Evolutionary conservation across 2,113 vertebrate genomes (phyloP).

Genomic region (Pithys albifrons): DNA sequence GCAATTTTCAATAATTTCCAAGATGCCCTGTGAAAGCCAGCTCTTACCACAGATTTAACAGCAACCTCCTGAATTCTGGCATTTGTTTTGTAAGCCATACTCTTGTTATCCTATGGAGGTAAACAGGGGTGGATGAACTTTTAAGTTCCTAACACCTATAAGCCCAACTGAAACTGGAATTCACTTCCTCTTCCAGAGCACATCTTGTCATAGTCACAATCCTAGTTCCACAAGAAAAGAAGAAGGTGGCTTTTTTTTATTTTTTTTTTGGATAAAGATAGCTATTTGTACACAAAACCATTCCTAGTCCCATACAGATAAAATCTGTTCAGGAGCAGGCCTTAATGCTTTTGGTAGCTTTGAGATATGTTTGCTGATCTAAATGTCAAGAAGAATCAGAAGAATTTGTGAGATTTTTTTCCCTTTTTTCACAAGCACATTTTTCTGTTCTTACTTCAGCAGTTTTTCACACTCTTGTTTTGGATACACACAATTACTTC

Average conservation of each 20-base stretch:
- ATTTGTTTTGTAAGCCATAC: background rate
- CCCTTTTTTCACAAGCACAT: background rate
- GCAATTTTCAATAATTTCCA: conserved; percentile 43
- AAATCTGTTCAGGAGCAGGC: background rate
- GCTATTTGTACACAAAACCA: background rate
- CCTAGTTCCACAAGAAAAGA: background rate
- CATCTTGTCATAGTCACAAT: background rate
- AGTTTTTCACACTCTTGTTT: conserved; percentile 11
- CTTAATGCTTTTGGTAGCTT: background rate
- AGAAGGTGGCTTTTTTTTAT: background rate
- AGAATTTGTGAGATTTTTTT: background rate
- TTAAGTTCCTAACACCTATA: background rate
- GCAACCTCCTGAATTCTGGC: background rate
- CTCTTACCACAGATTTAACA: background rate
- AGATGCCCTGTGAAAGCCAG: background rate
- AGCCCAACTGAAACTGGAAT: background rate
- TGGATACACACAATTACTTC: conserved; percentile 24
- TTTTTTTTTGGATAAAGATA: background rate
- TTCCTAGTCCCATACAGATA: background rate
- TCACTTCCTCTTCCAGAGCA: background rate
- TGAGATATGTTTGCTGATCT: background rate
- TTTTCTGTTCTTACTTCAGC: background rate
- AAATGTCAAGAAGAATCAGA: background rate
- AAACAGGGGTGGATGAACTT: background rate
- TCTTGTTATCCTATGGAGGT: background rate